Conservation (phyloP, 2,797 vertebrate species). For the Helicolenus hilgendorfi region DNA sequence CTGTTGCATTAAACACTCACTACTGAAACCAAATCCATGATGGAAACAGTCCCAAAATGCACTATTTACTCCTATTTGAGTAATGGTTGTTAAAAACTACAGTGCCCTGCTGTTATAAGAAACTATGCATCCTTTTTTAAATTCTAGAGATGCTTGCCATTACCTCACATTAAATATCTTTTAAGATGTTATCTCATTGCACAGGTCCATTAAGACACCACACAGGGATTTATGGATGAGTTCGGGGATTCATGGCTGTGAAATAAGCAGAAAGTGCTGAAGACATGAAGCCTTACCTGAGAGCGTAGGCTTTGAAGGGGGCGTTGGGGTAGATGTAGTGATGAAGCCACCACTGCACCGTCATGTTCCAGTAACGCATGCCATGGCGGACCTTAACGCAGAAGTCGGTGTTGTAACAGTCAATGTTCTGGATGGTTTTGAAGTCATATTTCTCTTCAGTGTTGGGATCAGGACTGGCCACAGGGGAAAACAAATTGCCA, state of each 20-base stretch:
- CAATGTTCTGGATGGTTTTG: slow-evolving; percentile 95
- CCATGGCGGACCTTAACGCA: slow-evolving; percentile 95
- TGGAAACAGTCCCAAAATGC: background rate
- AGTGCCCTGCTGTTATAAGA: background rate
- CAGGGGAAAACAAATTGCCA: background rate
- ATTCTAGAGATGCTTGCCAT: background rate
- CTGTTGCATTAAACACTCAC: background rate
- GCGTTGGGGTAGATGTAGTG: slow-evolving; percentile 94
- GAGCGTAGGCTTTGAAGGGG: slow-evolving; percentile 91
- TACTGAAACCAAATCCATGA: background rate
- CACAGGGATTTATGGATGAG: background rate
- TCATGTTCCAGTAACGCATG: slow-evolving; percentile 98
- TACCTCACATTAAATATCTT: background rate
- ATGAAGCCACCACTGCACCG: slow-evolving; percentile 97
- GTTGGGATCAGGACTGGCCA: slow-evolving; percentile 80
- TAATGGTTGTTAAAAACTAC: background rate
- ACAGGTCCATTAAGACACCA: background rate
- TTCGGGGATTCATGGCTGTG: background rate
- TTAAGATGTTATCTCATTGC: background rate
- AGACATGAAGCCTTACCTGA: slow-evolving; percentile 87
- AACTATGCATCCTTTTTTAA: background rate
- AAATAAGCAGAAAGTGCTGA: background rate
- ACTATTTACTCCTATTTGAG: background rate
- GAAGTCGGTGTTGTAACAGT: slow-evolving; percentile 95
- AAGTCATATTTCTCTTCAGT: slow-evolving; percentile 90